phyloP scores from a whole-genome alignment of 2,797 vertebrate species.

The Betta splendens region DNA sequence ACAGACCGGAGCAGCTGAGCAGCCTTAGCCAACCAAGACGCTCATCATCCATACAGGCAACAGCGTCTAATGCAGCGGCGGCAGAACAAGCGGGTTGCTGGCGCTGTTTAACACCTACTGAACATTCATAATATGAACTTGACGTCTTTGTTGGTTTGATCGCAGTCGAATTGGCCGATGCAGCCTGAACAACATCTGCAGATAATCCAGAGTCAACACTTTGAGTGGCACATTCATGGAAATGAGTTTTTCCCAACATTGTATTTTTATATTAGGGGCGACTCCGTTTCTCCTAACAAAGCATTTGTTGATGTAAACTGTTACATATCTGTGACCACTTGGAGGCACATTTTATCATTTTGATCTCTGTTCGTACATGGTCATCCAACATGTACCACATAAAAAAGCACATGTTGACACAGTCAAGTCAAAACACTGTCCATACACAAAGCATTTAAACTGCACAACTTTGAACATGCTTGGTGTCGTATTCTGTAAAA shows the following conservation, averaged over 20 bases:
- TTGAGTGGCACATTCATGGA: neutral
- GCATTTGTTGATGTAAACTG: neutral
- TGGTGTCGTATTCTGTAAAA: conserved; percentile 41
- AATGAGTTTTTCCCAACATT: neutral
- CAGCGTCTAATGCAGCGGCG: no score
- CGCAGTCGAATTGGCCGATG: no score
- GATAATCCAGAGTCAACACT: neutral
- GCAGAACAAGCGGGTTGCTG: neutral
- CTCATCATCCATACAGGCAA: neutral
- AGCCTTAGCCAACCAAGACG: no score
- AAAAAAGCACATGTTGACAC: conserved; percentile 33
- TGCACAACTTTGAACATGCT: conserved; percentile 40
- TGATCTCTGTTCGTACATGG: neutral
- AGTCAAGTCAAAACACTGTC: conserved; percentile 30
- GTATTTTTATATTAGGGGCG: conserved; percentile 7
- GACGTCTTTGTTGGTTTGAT: neutral
- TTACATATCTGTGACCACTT: conserved; percentile 27
- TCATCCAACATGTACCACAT: conserved; percentile 9
- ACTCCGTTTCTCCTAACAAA: neutral
- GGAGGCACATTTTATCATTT: conserved; percentile 20
- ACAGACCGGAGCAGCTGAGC: neutral
- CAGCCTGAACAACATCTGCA: neutral
- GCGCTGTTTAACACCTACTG: no score
- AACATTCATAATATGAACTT: neutral
- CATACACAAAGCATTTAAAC: conserved; percentile 30